phyloP scores from a whole-genome alignment of 2,113 vertebrate species.

The Ptyas mucosa region DNA sequence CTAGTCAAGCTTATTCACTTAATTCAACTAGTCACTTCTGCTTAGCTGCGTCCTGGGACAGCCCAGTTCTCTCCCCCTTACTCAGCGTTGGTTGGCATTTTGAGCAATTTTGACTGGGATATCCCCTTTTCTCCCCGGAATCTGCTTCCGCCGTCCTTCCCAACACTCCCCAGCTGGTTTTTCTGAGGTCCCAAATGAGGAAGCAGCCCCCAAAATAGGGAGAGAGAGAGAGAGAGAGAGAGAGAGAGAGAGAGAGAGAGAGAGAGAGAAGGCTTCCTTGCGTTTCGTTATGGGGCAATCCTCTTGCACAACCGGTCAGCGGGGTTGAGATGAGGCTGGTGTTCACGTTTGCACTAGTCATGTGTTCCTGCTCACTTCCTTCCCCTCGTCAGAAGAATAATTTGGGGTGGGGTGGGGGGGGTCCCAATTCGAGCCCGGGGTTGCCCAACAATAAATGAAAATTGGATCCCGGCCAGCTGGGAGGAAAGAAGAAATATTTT shows the following conservation, averaged over 20 bases:
- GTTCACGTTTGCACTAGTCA: fast-evolving
- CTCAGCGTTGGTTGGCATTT: neutral
- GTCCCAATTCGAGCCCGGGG: fast-evolving
- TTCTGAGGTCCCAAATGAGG: neutral
- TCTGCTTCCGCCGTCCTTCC: neutral
- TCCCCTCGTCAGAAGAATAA: neutral
- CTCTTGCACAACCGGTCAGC: fast-evolving
- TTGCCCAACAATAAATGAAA: neutral
- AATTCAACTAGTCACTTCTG: no score
- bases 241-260: fast-evolving
- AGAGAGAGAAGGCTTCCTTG: neutral
- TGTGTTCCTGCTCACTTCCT: neutral
- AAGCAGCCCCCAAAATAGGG: neutral
- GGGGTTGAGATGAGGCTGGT: neutral
- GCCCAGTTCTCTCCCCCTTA: fast-evolving
- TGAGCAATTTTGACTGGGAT: neutral
- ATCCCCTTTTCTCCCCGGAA: neutral
- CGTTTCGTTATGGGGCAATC: neutral
- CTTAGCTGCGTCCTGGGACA: no score
- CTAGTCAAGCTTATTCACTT: no score
- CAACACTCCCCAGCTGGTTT: neutral
- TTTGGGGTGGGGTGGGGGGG: neutral
- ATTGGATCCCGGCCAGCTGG: no score
- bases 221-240: fast-evolving
- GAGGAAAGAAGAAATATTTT: neutral